These are phyloP conservation scores for Pseudorhiza aurosa DNA, from an alignment of 30 jellyfish, hydroid and myxozoan genomes.

Conservation along the genomic window DNA sequence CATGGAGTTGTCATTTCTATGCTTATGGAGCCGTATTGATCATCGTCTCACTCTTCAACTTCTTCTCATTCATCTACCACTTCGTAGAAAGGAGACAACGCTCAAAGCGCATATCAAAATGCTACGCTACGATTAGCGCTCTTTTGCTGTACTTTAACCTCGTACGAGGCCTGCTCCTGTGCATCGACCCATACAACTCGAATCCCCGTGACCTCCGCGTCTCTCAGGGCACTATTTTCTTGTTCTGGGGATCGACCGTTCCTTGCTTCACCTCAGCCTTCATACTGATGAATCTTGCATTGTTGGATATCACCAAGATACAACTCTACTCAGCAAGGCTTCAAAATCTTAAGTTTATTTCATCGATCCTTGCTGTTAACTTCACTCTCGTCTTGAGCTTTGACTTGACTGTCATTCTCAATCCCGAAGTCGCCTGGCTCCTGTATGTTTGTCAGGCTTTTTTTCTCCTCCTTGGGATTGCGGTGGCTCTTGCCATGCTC, in stretches of 20 bases:
- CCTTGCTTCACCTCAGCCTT: slow-evolving; percentile 65
- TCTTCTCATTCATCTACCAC: slow-evolving; percentile 10
- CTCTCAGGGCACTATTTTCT: slow-evolving; percentile 32
- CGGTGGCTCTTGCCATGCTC: slow-evolving; percentile 22
- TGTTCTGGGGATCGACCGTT: slow-evolving; percentile 44
- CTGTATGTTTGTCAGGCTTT: slow-evolving; percentile 40
- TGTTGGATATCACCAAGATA: slow-evolving; percentile 54
- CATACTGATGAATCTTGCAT: slow-evolving; percentile 45
- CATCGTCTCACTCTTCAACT: slow-evolving; percentile 13
- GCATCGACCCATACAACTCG: slow-evolving; percentile 59
- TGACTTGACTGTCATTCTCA: slow-evolving; percentile 32
- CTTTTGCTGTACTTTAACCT: slow-evolving; percentile 32
- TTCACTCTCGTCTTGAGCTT: slow-evolving; percentile 25
- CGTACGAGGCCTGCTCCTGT: slow-evolving; percentile 28
- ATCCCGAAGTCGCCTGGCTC: slow-evolving; percentile 22
- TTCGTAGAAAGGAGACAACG: not conserved
- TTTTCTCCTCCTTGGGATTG: slow-evolving; percentile 36
- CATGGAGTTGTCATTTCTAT: slow-evolving; percentile 49
- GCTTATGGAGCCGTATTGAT: slow-evolving; percentile 23
- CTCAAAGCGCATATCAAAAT: slow-evolving; percentile 22
- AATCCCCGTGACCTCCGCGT: slow-evolving; percentile 7
- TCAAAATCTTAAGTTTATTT: slow-evolving; percentile 35
- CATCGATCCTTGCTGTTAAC: not conserved
- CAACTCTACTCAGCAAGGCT: slow-evolving; percentile 53
- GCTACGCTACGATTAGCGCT: slow-evolving; percentile 9